phyloP scores from a whole-genome alignment of 2,113 vertebrate genomes.

The Odocoileus virginianus region DNA sequence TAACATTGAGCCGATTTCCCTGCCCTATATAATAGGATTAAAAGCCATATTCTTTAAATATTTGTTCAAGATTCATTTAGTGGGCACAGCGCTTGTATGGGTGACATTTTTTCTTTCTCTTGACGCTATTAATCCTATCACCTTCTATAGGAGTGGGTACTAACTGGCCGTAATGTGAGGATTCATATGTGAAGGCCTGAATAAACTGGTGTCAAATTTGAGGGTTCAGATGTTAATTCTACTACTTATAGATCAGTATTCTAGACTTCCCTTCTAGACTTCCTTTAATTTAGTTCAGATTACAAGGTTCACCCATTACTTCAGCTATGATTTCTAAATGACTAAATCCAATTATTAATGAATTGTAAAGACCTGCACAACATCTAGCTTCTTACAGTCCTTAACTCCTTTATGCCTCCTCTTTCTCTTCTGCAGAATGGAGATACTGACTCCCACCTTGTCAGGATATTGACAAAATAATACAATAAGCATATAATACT shows the following conservation, averaged over 20 bases:
- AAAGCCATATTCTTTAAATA: not conserved
- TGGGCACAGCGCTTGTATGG: not conserved
- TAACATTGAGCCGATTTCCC: not conserved
- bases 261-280: not conserved
- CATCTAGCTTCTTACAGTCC: not conserved
- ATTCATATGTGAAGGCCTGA: not conserved
- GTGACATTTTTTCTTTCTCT: not conserved
- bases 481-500: not conserved
- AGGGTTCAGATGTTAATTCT: not conserved
- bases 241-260: not conserved
- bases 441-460: not conserved
- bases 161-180: not conserved
- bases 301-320: not conserved
- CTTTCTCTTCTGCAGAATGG: not conserved
- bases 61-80: not conserved
- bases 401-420: not conserved
- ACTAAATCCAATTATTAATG: not conserved
- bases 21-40: not conserved
- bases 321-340: not conserved
- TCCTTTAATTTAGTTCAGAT: not conserved
- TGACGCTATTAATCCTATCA: not conserved
- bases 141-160: not conserved
- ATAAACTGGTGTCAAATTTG: not conserved
- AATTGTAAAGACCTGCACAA: not conserved
- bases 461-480: not conserved